Evolutionary conservation across 2,113 vertebrate species (phyloP), one percentile per base, ranked within the genome.

Genomic region (Galeopterus variegatus): DNA sequence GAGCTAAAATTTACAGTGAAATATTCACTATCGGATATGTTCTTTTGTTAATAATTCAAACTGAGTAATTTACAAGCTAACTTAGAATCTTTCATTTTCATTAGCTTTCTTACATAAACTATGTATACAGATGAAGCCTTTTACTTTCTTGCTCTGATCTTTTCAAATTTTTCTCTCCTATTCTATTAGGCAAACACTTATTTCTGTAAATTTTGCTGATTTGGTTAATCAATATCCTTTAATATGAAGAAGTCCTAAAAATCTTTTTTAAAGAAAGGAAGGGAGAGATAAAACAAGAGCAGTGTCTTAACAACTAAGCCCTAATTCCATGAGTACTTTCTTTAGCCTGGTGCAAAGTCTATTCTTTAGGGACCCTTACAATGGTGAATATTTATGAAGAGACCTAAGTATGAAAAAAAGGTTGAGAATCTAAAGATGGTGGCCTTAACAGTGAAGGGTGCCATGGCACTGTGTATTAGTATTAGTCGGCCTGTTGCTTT

Each of bases 401-500:
- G 70, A 70, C 26, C 52, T n/a, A 52, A 54, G 41, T n/a, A 18
- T 45, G 33, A 41, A 41, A 41, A 41, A 41, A 41, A 41, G 41
- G 41, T 41, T 3, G 4, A 41, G 54, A 21, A 23, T 24, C 6
- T 45, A 73, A 73, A 56, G 28, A 56, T 80, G 77, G 77, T n/a
- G 4, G 17, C 31, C 48, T 1, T n/a, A n/a, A 11, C 77, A 56
- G 21, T 41, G 36, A 73, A 23, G 24, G 41, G 12, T 45, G 41
- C 70, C 36, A 12, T 26, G 36, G 23, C 41, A 41, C 21, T 41
- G 0, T 21, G 0, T 0, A 21, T 3, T 1, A 36, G 98, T 23
- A 24, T 45, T 7, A 33, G 48, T 0, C 98, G 95, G 84, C 98
- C 98, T 15, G 98, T 99, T 64, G 4, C 99, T 0, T 99, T 99